Evolutionary conservation across 1,140 invertebrate species (phyloP).

Genomic region (Gryllus bimaculatus): DNA sequence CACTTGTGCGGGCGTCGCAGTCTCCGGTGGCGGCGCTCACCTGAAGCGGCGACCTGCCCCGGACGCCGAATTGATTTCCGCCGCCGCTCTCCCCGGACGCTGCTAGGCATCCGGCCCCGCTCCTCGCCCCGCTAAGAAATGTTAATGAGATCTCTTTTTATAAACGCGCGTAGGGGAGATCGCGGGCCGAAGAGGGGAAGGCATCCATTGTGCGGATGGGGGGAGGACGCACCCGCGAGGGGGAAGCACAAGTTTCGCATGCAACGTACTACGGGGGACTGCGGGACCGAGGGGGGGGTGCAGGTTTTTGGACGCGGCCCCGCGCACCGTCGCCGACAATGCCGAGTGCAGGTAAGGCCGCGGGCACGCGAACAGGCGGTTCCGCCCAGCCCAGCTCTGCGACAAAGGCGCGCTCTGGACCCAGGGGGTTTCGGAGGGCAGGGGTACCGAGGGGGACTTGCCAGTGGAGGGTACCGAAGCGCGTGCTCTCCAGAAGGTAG

Average conservation of each 20-base stretch:
- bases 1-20: background rate
- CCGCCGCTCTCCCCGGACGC: background rate
- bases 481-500: background rate
- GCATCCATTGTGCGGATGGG: background rate
- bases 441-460: no score
- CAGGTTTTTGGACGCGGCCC: background rate
- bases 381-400: background rate
- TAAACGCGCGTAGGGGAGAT: background rate
- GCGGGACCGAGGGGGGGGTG: background rate
- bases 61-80: background rate
- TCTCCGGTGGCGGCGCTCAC: background rate
- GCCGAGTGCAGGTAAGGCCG: background rate
- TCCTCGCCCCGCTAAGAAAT: background rate
- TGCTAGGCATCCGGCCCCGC: background rate
- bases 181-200: no score
- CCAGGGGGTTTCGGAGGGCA: background rate
- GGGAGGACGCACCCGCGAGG: background rate
- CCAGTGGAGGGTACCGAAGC: background rate
- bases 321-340: background rate
- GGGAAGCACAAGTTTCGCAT: background rate
- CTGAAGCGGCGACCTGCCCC: background rate
- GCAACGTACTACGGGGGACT: background rate
- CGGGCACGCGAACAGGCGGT: background rate
- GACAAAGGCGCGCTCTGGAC: background rate
- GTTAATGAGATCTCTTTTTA: background rate